phyloP scores from a whole-genome alignment of 2,888 invertebrate species.

The Omphaloscelis lunosa region DNA sequence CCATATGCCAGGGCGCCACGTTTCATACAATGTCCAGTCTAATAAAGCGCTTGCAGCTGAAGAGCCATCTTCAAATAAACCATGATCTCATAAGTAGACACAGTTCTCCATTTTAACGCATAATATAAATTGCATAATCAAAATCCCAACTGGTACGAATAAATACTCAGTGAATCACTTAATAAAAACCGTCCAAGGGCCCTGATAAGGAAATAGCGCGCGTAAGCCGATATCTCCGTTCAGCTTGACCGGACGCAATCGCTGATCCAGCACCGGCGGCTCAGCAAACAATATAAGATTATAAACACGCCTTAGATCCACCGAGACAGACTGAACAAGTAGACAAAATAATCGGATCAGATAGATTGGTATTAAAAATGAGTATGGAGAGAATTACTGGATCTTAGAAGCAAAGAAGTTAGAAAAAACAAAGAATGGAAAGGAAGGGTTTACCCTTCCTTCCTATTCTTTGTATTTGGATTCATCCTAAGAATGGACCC shows the following conservation, averaged over 20 bases:
- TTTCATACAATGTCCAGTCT: slow-evolving; percentile 6
- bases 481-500: not conserved
- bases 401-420: slow-evolving; percentile 1
- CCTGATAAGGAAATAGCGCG: slow-evolving; percentile 66
- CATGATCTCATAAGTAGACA: slow-evolving; percentile 42
- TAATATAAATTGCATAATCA: slow-evolving; percentile 41
- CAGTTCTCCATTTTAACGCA: slow-evolving; percentile 20
- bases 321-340: slow-evolving; percentile 20
- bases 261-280: slow-evolving; percentile 60
- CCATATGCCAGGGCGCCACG: slow-evolving; percentile 24
- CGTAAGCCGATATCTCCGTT: slow-evolving; percentile 72
- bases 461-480: no score
- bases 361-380: not conserved
- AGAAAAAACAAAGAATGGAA: not conserved
- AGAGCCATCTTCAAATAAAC: slow-evolving; percentile 18
- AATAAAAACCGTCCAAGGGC: slow-evolving; percentile 60
- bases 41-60: slow-evolving; percentile 10
- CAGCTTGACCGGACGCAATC: slow-evolving; percentile 64
- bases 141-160: slow-evolving; percentile 41
- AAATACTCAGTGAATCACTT: slow-evolving; percentile 53
- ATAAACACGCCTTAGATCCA: slow-evolving; percentile 48
- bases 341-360: slow-evolving; percentile 1
- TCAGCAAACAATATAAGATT: slow-evolving; percentile 45
- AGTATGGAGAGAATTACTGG: not conserved
- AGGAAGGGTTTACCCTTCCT: no score